phyloP scores from a whole-genome alignment of 2,113 vertebrate species.

The Cathartes aura region DNA sequence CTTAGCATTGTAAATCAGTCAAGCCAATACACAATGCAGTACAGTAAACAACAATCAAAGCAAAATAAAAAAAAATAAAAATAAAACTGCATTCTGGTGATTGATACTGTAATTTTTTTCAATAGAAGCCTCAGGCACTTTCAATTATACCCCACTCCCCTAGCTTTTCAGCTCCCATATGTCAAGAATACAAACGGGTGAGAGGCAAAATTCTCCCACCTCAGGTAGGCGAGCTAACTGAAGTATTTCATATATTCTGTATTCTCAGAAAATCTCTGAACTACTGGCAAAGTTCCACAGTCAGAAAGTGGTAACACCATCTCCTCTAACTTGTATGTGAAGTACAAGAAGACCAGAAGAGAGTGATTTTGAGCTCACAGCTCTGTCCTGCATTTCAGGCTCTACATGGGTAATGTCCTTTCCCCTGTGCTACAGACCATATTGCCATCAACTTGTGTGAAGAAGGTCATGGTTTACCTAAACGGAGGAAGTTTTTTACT shows the following conservation, averaged over 20 bases:
- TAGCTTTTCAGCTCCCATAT: neutral
- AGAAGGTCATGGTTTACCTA: neutral
- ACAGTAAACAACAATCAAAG: neutral
- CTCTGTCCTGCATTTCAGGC: neutral
- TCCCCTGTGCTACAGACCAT: neutral
- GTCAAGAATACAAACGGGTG: neutral
- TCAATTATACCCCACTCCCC: neutral
- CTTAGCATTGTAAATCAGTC: constrained; percentile 9
- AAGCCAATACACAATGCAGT: neutral
- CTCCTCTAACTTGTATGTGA: neutral
- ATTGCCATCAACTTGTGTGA: neutral
- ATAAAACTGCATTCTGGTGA: neutral
- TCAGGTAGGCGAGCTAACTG: neutral
- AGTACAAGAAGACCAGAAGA: neutral
- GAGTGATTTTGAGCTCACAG: neutral
- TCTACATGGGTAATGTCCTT: neutral
- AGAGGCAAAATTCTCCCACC: neutral
- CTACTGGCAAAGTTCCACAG: neutral
- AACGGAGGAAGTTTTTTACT: neutral
- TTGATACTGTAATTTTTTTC: constrained; percentile 34
- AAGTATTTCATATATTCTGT: neutral
- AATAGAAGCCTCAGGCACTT: neutral
- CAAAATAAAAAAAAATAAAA: neutral
- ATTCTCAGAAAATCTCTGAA: neutral
- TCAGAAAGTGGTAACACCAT: neutral